Percentiles rank a stretch among this genome's conserved stretches.
Evolutionary conservation across 2,797 vertebrate species (phyloP).

Genomic region (Sebastes minor): DNA sequence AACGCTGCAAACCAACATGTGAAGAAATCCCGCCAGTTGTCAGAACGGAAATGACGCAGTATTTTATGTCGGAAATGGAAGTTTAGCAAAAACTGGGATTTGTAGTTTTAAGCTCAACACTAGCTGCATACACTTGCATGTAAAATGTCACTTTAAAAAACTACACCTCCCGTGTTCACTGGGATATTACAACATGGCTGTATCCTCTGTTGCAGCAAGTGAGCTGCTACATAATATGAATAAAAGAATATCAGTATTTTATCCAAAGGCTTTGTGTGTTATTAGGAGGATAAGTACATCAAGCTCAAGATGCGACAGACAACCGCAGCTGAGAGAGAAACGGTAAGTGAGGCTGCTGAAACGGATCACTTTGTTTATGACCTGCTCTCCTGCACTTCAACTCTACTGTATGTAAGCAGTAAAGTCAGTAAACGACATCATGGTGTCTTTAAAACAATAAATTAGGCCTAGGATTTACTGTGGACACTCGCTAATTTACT

Average conservation of each 20-base stretch:
- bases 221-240: conserved; percentile 57
- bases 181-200: conserved; percentile 69
- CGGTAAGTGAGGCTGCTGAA: conserved; percentile 34
- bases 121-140: rapidly evolving
- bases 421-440: too few relatives aligned
- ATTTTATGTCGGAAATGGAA: too few relatives aligned
- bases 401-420: too few relatives aligned
- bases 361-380: background rate
- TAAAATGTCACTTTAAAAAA: conserved; percentile 15
- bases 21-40: conserved; percentile 63
- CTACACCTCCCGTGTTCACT: conserved; percentile 71
- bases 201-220: conserved; percentile 43
- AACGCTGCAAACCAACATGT: background rate
- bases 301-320: conserved; percentile 19
- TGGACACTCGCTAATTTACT: too few relatives aligned
- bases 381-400: background rate
- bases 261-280: conserved; percentile 16
- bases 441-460: too few relatives aligned
- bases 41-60: conserved; percentile 43
- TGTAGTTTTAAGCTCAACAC: conserved; percentile 50
- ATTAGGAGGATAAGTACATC: conserved; percentile 61
- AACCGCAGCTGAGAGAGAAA: conserved; percentile 36
- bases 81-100: conserved; percentile 21
- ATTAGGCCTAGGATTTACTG: too few relatives aligned
- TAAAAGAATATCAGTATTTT: conserved; percentile 42